Evolutionary conservation across 2,888 invertebrate genomes (phyloP).

Genomic region (Linyphia triangularis): DNA sequence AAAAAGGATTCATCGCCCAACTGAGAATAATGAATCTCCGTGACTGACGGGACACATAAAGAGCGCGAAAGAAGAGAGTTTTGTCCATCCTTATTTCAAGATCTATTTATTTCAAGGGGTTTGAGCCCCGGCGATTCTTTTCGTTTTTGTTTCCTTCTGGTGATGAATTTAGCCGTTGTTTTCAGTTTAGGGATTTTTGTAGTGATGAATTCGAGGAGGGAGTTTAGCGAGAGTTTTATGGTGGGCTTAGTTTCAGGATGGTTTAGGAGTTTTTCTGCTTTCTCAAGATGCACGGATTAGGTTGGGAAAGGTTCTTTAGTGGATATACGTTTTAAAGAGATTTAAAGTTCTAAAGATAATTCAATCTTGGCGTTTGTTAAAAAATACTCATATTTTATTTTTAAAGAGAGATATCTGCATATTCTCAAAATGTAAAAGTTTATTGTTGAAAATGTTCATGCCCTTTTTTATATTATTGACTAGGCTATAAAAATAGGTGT

Average conservation of each 20-base stretch:
- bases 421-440: no score
- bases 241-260: not conserved
- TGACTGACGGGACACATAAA: slow-evolving; percentile 47
- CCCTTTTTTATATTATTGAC: no score
- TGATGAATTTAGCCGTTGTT: not conserved
- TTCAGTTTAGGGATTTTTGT: not conserved
- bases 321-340: no score
- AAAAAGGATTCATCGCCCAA: slow-evolving; percentile 40
- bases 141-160: slow-evolving; percentile 5
- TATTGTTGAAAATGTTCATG: no score
- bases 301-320: no score
- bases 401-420: no score
- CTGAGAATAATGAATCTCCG: slow-evolving; percentile 51
- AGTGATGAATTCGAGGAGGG: not conserved
- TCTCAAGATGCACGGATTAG: not conserved
- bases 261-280: not conserved
- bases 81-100: slow-evolving; percentile 49
- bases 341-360: no score
- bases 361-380: no score
- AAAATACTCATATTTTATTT: no score
- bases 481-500: no score
- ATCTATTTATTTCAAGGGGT: slow-evolving; percentile 40
- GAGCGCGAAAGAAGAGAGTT: not conserved
- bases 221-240: not conserved
- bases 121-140: not conserved